Base-by-base conservation (phyloP, 92 coral and sea anemone genomes). In the Pocillopora grandis region DNA sequence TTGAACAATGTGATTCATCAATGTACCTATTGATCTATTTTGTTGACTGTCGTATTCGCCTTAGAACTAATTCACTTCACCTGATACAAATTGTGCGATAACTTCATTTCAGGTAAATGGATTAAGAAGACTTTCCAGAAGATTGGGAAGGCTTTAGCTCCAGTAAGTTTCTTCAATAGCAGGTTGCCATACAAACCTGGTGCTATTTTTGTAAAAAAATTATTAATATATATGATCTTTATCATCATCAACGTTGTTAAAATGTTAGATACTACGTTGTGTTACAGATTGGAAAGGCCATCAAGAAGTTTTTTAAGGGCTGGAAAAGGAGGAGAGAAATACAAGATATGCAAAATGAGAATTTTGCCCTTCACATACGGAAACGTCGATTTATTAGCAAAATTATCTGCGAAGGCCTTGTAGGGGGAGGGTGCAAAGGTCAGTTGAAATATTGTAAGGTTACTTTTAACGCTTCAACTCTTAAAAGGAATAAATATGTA, bases 361-460 rank as follows among this genome's bases (percentile, higher is more conserved):
- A 94, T 63, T 97, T 97, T 82, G 96, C 93, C 66, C 87, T 90
- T 42, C 99, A 97, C 78, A 91, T 97, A 15, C 89, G 99, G 58
- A 94, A 91, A 17, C 93, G 99, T 55, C 92, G 99, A 19, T 94
- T 97, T 75, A 83, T 96, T 82, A 94, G 97, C 87, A 96, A 96
- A 88, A 27, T 96, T 10, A 85, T 96, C 18, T 96, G 99, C 77
- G 99, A 96, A 67, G 99, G 99, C 19, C 90, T 96, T 17, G 98
- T 94, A 13, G 96, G 98, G 10, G 97, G 98, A 8, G 98, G 98
- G 27, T 96, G 99, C 85, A 85, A 59, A 48, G 95, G 99, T 96
- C 21, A 71, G 76, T 35, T 31, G 11, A n/a, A 37, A 55, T 33
- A 12, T 31, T 42, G 73, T 31, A 31, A 48, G 16, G 16, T 68